These are phyloP conservation scores for Cerastis rubricosa DNA, from an alignment of 2,888 invertebrate species.

Conservation along the genomic window DNA sequence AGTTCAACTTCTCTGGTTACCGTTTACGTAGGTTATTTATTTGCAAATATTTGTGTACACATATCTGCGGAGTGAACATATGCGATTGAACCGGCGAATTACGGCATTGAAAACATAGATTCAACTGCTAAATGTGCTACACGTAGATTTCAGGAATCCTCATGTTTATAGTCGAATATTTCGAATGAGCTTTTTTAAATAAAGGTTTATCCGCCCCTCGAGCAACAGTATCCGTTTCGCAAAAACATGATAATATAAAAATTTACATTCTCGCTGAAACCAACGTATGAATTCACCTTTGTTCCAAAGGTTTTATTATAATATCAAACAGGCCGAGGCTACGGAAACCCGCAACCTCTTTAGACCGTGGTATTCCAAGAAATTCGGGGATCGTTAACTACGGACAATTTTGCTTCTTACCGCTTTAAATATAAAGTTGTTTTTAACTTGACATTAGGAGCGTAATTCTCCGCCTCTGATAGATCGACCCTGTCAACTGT, in stretches of 20 bases:
- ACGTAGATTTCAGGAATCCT: slow-evolving; percentile 34
- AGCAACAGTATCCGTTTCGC: slow-evolving; percentile 38
- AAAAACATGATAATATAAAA: slow-evolving; percentile 57
- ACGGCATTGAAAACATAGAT: neutral
- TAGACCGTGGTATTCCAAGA: slow-evolving; percentile 66
- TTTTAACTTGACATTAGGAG: slow-evolving; percentile 64
- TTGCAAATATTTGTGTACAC: slow-evolving; percentile 21
- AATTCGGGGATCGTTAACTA: slow-evolving; percentile 65
- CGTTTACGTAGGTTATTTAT: slow-evolving; percentile 5
- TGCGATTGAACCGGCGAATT: slow-evolving; percentile 1
- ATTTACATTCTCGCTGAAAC: slow-evolving; percentile 58
- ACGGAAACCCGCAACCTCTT: slow-evolving; percentile 69
- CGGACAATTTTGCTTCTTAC: slow-evolving; percentile 63
- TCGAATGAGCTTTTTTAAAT: slow-evolving; percentile 14
- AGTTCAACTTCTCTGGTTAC: neutral
- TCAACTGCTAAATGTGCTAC: slow-evolving; percentile 10
- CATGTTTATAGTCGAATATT: slow-evolving; percentile 29
- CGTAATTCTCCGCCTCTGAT: slow-evolving; percentile 71
- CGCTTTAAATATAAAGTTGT: slow-evolving; percentile 66
- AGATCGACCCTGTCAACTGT: slow-evolving; percentile 79
- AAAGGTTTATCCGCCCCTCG: slow-evolving; percentile 24
- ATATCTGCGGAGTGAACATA: neutral
- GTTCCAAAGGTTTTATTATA: slow-evolving; percentile 64
- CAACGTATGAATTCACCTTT: slow-evolving; percentile 54
- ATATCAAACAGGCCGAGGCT: slow-evolving; percentile 66